Conservation (phyloP, 2,888 invertebrate genomes). For the Rhorus exstirpatorius region DNA sequence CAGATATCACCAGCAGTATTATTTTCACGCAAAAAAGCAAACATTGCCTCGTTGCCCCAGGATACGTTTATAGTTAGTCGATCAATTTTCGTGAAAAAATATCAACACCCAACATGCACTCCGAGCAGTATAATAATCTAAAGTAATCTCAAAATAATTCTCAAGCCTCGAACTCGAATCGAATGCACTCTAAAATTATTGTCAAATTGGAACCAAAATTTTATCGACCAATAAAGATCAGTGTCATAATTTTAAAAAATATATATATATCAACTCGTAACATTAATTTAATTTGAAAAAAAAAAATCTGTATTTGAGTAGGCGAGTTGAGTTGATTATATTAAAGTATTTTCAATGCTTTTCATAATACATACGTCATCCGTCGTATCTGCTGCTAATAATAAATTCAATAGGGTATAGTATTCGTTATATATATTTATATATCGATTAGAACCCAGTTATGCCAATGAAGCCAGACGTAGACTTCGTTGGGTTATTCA, state of each 20-base stretch:
- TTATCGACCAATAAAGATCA: not conserved
- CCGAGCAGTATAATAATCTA: not conserved
- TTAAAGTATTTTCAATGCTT: too few relatives aligned
- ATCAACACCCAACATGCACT: not conserved
- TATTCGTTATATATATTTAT: too few relatives aligned
- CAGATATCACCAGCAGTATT: not conserved
- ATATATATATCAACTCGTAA: too few relatives aligned
- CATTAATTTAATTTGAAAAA: too few relatives aligned
- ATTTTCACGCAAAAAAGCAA: conserved; percentile 49
- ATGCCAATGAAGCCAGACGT: too few relatives aligned
- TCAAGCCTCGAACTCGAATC: not conserved
- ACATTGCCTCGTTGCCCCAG: conserved; percentile 62
- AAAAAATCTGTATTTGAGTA: too few relatives aligned
- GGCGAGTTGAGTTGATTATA: too few relatives aligned
- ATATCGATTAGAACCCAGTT: too few relatives aligned
- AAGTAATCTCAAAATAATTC: not conserved
- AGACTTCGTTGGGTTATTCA: too few relatives aligned
- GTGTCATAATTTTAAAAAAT: not conserved
- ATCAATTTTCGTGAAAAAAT: conserved; percentile 40
- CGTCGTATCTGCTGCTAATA: too few relatives aligned
- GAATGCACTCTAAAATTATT: not conserved
- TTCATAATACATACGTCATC: too few relatives aligned
- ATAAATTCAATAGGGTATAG: too few relatives aligned
- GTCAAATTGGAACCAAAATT: not conserved
- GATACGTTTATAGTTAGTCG: conserved; percentile 38